phyloP scores from a whole-genome alignment of 2,113 vertebrate species.

The Dasyornis broadbenti region DNA sequence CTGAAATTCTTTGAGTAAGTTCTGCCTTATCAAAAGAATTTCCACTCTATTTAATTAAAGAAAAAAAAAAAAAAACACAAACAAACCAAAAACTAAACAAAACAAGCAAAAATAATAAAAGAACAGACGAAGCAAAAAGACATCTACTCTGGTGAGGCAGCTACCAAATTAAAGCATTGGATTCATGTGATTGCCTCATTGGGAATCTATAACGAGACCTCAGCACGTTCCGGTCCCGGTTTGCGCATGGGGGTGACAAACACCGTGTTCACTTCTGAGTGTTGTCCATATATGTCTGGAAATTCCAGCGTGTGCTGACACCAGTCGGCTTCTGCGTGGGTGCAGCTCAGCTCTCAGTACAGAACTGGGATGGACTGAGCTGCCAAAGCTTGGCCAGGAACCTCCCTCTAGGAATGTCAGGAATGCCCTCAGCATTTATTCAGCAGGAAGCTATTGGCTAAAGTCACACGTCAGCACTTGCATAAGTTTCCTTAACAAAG shows the following conservation, averaged over 20 bases:
- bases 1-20: not conserved
- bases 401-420: constrained; percentile 28
- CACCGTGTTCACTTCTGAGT: not conserved
- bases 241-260: not conserved
- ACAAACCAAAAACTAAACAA: not conserved
- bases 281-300: constrained; percentile 10
- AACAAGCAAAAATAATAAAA: not conserved
- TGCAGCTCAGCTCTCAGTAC: not conserved
- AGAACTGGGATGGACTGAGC: not conserved
- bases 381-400: not conserved
- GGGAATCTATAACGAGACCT: not conserved
- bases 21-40: not conserved
- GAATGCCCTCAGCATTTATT: constrained; percentile 33
- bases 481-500: not conserved
- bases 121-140: not conserved
- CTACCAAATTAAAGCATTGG: not conserved
- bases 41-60: not conserved
- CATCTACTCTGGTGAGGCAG: not conserved
- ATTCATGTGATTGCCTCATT: not conserved
- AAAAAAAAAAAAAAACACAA: not conserved
- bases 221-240: not conserved
- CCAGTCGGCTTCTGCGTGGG: rapidly evolving
- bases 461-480: not conserved
- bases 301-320: not conserved
- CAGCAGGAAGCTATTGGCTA: not conserved